Base-by-base conservation (phyloP, 1,140 invertebrate genomes). In the Psix sp. region DNA sequence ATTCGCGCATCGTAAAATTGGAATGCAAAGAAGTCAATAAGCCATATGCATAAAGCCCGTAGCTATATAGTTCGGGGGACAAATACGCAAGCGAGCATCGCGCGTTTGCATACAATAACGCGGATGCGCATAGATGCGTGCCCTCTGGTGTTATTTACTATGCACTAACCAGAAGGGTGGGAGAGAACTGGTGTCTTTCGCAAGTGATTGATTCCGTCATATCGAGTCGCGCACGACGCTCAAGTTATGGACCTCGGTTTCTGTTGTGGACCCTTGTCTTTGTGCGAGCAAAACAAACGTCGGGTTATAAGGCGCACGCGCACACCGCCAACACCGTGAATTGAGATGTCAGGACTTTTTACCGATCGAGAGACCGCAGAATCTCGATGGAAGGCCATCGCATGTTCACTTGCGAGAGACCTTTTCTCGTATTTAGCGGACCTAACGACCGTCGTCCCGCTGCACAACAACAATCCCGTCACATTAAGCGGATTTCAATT, bases 311-410 rank as follows among this genome's bases (percentile, higher is more conserved):
- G n/a, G 56, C 33, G 48, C 65, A 38, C 54, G 54, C 54, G 54
- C 21, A 29, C 54, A 38, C 54, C 31, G 17, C 18, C 38, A 31
- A 36, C 29, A 21, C 15, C 45, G 52, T 46, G 65, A 60, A 68
- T 68, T 68, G 40, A 68, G 65, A 52, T 54, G 66, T 70, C 56
- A 70, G 33, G 33, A 26, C 31, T 62, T 70, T 70, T 70, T 70
- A 48, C 40, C 31, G 65, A 49, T 52, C 54, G 65, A 59, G 59
- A 48, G 59, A 16, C 48, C 36, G 49, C 46, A 48, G 40, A 31
- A 46, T 60, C 65, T 17, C 56, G 66, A 60, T 70, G 54, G 66
- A 70, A 62, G 66, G 56, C 49, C 48, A 62, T 71, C 57, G 57
- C 66, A 48, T 60, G 66, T 57, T 36, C 31, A 15, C 48, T 38